These are phyloP conservation scores for Macrotis lagotis DNA, from an alignment of 2,113 vertebrate genomes.

Conservation along the genomic window DNA sequence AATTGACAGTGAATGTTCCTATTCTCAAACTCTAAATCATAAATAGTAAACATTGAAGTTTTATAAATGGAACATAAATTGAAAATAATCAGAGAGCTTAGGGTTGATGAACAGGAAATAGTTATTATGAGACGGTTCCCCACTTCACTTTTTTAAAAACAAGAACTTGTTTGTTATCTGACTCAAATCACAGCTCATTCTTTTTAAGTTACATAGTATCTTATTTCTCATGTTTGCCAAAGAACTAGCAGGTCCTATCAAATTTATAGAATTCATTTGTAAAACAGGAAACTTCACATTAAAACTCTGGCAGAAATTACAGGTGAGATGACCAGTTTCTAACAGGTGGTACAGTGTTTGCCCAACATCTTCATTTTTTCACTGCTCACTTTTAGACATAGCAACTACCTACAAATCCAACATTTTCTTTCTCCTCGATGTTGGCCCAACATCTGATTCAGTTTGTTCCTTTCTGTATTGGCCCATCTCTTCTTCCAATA, in stretches of 20 bases:
- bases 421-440: too few relatives aligned
- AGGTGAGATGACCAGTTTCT: background rate
- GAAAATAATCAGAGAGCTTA: background rate
- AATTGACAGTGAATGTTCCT: background rate
- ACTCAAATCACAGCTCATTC: background rate
- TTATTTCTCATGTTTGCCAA: too few relatives aligned
- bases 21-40: background rate
- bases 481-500: too few relatives aligned
- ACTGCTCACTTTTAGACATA: background rate
- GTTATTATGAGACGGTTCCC: background rate
- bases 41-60: background rate
- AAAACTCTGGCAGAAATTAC: background rate
- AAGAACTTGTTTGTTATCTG: background rate
- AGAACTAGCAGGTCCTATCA: too few relatives aligned
- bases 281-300: background rate
- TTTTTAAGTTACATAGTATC: background rate
- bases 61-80: background rate
- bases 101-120: background rate
- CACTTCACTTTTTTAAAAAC: background rate
- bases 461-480: too few relatives aligned
- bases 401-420: too few relatives aligned
- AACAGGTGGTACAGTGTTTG: background rate
- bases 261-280: too few relatives aligned
- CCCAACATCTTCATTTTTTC: background rate
- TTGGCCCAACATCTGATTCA: too few relatives aligned